Evolutionary conservation across 2,888 invertebrate genomes (phyloP).

Genomic region (Amphimallon solstitiale): DNA sequence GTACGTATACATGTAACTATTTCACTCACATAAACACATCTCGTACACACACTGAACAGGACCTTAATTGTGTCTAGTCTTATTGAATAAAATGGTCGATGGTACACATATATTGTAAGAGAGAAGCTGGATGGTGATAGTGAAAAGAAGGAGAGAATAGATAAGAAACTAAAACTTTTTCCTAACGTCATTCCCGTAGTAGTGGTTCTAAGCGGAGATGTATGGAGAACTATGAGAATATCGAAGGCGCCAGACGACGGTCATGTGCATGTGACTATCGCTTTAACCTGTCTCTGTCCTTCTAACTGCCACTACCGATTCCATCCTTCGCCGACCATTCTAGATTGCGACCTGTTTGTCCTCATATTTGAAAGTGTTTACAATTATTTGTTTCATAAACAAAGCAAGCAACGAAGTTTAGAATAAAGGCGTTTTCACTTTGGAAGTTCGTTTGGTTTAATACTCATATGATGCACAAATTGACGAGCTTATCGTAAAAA

Average conservation of each 20-base stretch:
- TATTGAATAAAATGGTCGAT: slow-evolving; percentile 1
- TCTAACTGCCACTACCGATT: not conserved
- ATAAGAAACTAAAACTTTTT: too few species aligned
- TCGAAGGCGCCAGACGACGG: slow-evolving; percentile 1
- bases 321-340: not conserved
- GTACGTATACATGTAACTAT: not conserved
- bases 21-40: not conserved
- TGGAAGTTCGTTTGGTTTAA: too few species aligned
- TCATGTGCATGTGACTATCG: not conserved
- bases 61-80: slow-evolving; percentile 3
- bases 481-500: too few species aligned
- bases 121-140: not conserved
- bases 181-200: too few species aligned
- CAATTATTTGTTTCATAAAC: too few species aligned
- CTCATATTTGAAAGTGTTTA: not conserved
- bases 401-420: too few species aligned
- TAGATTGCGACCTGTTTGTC: not conserved
- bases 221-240: not conserved
- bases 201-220: too few species aligned
- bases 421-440: too few species aligned
- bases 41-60: not conserved
- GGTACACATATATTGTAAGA: not conserved
- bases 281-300: not conserved
- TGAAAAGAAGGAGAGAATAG: too few species aligned
- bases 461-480: too few species aligned